These are phyloP conservation scores for Drosophila neonasuta DNA, from an alignment of 2,888 invertebrate genomes.

Conservation along the genomic window DNA sequence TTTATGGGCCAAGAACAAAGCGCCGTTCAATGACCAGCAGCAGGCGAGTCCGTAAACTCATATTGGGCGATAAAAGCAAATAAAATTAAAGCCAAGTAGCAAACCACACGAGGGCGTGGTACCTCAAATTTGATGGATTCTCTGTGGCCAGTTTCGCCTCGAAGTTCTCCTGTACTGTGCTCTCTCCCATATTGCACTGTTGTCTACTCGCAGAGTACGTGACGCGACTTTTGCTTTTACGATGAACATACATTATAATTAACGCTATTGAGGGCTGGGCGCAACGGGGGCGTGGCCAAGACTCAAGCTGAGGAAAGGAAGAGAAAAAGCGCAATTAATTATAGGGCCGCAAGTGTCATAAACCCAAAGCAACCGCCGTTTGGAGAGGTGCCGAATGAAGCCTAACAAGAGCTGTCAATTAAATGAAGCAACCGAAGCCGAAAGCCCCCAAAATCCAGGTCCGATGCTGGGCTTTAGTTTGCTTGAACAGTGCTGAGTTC, in stretches of 20 bases:
- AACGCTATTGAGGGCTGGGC: constrained; percentile 36
- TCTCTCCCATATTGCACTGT: background rate
- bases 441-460: constrained; percentile 38
- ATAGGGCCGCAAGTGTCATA: constrained; percentile 68
- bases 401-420: constrained; percentile 57
- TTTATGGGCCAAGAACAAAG: constrained; percentile 52
- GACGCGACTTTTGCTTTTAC: constrained; percentile 69
- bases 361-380: constrained; percentile 32
- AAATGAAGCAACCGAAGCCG: constrained; percentile 30
- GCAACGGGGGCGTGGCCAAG: constrained; percentile 31
- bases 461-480: constrained; percentile 17
- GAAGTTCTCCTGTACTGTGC: background rate
- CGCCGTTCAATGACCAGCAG: constrained; percentile 37
- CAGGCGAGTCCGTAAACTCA: constrained; percentile 46
- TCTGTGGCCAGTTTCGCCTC: constrained; percentile 9
- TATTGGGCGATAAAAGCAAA: constrained; percentile 65
- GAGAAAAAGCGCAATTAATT: constrained; percentile 62
- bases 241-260: constrained; percentile 74
- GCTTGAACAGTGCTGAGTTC: background rate
- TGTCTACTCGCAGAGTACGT: constrained; percentile 48
- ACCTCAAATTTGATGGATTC: constrained; percentile 50
- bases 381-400: constrained; percentile 24
- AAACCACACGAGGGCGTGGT: constrained; percentile 42
- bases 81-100: constrained; percentile 58
- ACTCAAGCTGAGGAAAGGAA: constrained; percentile 35